A percentile compares a stretch with the other conserved stretches of the same genome.
These are phyloP conservation scores for Triplophysa yarkandensis DNA, from an alignment of 2,797 vertebrate genomes.

Conservation along the genomic window DNA sequence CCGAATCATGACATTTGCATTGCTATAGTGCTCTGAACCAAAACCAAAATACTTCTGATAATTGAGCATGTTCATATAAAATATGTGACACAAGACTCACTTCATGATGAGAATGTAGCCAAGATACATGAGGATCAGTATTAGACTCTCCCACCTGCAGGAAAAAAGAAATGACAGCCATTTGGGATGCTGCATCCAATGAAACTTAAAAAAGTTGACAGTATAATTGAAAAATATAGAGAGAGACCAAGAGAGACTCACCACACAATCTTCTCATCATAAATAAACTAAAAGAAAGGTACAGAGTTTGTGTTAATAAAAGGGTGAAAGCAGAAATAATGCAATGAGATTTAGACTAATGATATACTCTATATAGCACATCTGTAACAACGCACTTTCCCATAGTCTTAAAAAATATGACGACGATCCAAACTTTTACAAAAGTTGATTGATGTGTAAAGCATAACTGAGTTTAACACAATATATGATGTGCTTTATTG, in stretches of 20 bases:
- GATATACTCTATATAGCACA: conserved; percentile 13
- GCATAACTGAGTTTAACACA: too few species aligned
- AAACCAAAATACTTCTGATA: background rate
- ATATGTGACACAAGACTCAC: conserved; percentile 53
- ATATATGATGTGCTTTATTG: too few species aligned
- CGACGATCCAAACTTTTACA: too few species aligned
- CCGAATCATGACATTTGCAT: too few species aligned
- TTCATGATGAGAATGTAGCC: conserved; percentile 70
- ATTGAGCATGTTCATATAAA: background rate
- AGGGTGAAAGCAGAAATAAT: conserved; percentile 5
- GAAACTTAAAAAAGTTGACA: conserved; percentile 7
- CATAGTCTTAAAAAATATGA: background rate
- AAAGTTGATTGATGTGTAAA: too few species aligned
- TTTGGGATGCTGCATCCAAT: conserved; percentile 9
- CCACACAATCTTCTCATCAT: conserved; percentile 66
- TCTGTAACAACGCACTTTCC: too few species aligned
- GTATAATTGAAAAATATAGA: too few species aligned
- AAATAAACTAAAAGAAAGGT: conserved; percentile 60
- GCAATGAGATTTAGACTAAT: background rate
- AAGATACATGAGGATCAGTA: conserved; percentile 64
- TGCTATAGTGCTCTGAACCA: too few species aligned
- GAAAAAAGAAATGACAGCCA: conserved; percentile 27
- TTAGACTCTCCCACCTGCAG: conserved; percentile 66
- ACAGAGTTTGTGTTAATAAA: conserved; percentile 9
- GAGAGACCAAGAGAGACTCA: conserved; percentile 18